Evolutionary conservation across 2,797 vertebrate genomes (phyloP), one percentile per base, ranked within the genome.

Genomic region (Sternarchorhynchus goeldii): DNA sequence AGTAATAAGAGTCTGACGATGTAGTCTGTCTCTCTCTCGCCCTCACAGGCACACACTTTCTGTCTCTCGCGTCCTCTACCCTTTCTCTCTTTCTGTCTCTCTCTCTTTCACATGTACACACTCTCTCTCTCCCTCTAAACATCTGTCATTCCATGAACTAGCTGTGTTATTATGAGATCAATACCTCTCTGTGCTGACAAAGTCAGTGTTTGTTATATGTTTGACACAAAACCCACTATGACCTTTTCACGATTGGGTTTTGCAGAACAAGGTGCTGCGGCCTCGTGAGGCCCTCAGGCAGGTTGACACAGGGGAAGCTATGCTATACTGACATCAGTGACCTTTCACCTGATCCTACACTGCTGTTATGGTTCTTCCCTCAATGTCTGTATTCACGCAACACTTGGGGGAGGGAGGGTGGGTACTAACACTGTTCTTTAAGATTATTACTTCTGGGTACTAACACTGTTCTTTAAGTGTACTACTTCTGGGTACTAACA

Each of bases 171-270:
- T 65, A 8, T 74, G 58, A 77, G 77, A 81, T 81, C 75, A 78
- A 79, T 68, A 50, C 6, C 3, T 18, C 50, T 10, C 18, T 60
- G 14, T 41, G 18, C 36, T 39, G 39, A 66, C 63, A 36, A 36
- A 29, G 41, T 63, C 56, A 14, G 1, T 50, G 34, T 7, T 56
- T 69, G 64, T 2, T 1, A 18, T 73, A n/a, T 29, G 7, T 57
- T 57, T 45, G 58, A 50, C 34, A 39, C 69, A 7, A 17, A 73
- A 72, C 62, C 69, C 64, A 56, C 56, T 57, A 64, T 74, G 72
- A 84, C 82, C 79, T 84, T 84, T 81, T 68, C 31, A 14, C 18
- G 64, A n/a, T 65, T 45, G 12, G 59, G 75, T 71, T 65, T 80
- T 64, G 56, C 68, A 73, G 59, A 76, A 62, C 58, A 55, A 75